A percentile compares a stretch with the other conserved stretches of the same genome.
Conservation (phyloP, 2,113 vertebrate genomes). For the Taurulus bubalis region DNA sequence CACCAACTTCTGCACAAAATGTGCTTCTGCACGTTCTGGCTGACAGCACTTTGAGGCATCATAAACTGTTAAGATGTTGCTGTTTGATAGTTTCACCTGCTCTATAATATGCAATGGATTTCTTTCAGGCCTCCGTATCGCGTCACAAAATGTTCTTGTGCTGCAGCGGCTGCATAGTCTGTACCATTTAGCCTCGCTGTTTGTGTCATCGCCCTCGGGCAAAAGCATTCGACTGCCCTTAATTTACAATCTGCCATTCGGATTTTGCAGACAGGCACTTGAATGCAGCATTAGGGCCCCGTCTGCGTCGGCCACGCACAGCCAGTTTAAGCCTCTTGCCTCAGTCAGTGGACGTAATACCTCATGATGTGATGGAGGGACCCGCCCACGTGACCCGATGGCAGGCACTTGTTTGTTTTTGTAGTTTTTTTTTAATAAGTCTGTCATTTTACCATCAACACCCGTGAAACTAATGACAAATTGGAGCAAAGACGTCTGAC, state of each 20-base stretch:
- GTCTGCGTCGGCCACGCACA: slow-evolving; percentile 4
- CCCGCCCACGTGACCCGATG: background rate
- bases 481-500: slow-evolving; percentile 28
- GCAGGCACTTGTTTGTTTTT: background rate
- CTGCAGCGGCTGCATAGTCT: background rate
- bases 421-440: background rate
- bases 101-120: background rate
- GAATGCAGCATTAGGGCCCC: slow-evolving; percentile 57
- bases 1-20: background rate
- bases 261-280: slow-evolving; percentile 24
- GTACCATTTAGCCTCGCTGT: background rate
- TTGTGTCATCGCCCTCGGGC: background rate
- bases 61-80: background rate
- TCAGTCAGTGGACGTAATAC: slow-evolving; percentile 17
- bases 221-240: background rate
- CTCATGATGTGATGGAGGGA: slow-evolving; percentile 45
- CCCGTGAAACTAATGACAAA: slow-evolving; percentile 9
- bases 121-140: no score
- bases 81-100: background rate
- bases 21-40: no score
- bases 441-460: slow-evolving; percentile 10
- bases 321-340: slow-evolving; percentile 60
- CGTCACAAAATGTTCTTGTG: background rate
- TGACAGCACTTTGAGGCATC: background rate
- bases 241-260: background rate